phyloP scores from a whole-genome alignment of 1,140 invertebrate genomes.

The Psix sp. region DNA sequence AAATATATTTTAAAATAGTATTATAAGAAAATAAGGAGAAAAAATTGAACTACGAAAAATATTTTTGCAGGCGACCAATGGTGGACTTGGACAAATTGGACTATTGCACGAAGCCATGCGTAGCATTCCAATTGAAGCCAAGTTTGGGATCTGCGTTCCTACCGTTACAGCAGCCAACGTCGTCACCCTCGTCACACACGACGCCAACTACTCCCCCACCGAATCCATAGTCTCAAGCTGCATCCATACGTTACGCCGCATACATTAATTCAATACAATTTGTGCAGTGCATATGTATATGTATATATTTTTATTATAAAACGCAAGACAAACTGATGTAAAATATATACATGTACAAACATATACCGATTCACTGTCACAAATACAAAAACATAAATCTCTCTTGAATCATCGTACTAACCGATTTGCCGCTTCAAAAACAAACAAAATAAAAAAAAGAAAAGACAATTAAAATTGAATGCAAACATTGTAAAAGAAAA shows the following conservation, averaged over 20 bases:
- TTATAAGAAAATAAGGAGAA: too few relatives aligned
- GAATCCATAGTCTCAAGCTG: constrained; percentile 76
- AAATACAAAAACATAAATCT: constrained; percentile 15
- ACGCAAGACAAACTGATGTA: constrained; percentile 18
- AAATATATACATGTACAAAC: constrained; percentile 23
- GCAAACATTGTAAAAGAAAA: background rate
- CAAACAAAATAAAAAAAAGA: constrained; percentile 1
- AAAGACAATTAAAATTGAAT: constrained; percentile 1
- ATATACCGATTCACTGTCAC: constrained; percentile 30
- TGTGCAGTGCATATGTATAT: constrained; percentile 47
- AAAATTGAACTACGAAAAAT: background rate
- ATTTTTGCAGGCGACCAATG: constrained; percentile 73
- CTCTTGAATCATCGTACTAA: constrained; percentile 18
- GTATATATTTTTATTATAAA: constrained; percentile 30
- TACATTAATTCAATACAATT: constrained; percentile 65
- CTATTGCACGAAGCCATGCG: constrained; percentile 80
- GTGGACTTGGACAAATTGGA: constrained; percentile 77
- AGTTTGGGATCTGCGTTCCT: constrained; percentile 90
- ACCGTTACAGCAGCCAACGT: constrained; percentile 81
- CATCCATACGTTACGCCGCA: constrained; percentile 59
- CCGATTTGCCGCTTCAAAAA: constrained; percentile 18
- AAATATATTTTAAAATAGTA: too few relatives aligned
- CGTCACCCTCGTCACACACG: constrained; percentile 71
- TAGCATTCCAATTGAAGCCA: constrained; percentile 86
- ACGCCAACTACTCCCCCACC: constrained; percentile 75